A percentile compares a stretch with the other conserved stretches of the same genome.
These are phyloP conservation scores for Varanus salvator DNA, from an alignment of 2,113 vertebrate genomes.

Conservation along the genomic window DNA sequence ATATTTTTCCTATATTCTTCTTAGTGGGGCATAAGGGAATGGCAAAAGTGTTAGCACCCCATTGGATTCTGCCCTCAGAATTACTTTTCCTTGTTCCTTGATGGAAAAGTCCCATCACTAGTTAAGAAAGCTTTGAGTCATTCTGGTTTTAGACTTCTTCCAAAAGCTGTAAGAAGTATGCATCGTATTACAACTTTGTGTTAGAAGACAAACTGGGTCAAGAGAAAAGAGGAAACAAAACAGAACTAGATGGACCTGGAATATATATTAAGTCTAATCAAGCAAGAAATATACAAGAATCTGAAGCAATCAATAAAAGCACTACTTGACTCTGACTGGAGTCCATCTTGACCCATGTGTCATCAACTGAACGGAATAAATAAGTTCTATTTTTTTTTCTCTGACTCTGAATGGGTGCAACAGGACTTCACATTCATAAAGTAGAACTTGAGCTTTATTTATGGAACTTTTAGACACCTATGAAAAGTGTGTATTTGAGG, in stretches of 20 bases:
- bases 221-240: neutral
- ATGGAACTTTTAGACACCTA: neutral
- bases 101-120: neutral
- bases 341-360: neutral
- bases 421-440: neutral
- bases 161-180: neutral
- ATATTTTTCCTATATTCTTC: too few species aligned
- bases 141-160: neutral
- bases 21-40: too few species aligned
- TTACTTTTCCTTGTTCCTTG: neutral
- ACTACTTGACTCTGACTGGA: neutral
- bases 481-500: slow-evolving; percentile 21
- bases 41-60: neutral
- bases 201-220: accelerated
- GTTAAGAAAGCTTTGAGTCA: neutral
- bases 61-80: neutral
- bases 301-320: slow-evolving; percentile 15
- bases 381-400: neutral
- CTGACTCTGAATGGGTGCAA: neutral
- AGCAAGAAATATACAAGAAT: neutral
- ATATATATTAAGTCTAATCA: neutral
- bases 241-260: neutral
- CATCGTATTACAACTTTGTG: neutral
- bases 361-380: slow-evolving; percentile 26
- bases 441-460: slow-evolving; percentile 22